These are phyloP conservation scores for Darevskia mixta DNA, from an alignment of 2,797 vertebrate genomes.

Conservation along the genomic window DNA sequence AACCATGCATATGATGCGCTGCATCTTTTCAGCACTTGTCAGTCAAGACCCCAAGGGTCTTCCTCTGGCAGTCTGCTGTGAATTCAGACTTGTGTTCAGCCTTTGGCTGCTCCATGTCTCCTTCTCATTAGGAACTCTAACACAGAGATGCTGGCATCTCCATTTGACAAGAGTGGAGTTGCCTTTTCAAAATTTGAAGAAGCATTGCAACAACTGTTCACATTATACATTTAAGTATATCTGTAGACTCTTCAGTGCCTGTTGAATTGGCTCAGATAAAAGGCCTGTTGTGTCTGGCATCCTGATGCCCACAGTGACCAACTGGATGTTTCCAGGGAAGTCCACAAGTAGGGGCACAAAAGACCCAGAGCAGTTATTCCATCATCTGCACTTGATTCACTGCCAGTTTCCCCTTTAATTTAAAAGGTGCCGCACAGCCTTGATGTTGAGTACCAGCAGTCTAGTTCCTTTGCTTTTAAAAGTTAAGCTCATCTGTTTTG, in stretches of 20 bases:
- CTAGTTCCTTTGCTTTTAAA: not conserved
- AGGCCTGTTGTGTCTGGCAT: not conserved
- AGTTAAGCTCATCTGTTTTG: not conserved
- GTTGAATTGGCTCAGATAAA: not conserved
- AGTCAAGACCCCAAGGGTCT: slow-evolving; percentile 26
- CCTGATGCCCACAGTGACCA: not conserved
- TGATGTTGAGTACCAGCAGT: not conserved
- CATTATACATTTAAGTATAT: not conserved
- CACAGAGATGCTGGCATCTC: not conserved
- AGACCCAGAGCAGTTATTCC: not conserved
- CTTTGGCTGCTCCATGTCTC: slow-evolving; percentile 2
- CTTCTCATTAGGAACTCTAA: slow-evolving; percentile 18
- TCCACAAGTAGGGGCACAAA: not conserved
- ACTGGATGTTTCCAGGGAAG: not conserved
- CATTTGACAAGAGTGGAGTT: slow-evolving; percentile 14
- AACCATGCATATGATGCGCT: not conserved
- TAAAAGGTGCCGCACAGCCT: not conserved
- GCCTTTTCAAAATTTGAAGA: slow-evolving; percentile 16
- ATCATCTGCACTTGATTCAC: not conserved
- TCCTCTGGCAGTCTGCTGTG: slow-evolving; percentile 3
- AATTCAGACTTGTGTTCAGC: slow-evolving; percentile 2
- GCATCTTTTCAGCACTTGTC: slow-evolving; percentile 23
- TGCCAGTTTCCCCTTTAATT: not conserved
- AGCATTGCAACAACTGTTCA: not conserved
- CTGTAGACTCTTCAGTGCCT: not conserved